Evolutionary conservation across 2,888 invertebrate species (phyloP).

Genomic region (Synanthedon vespiformis): DNA sequence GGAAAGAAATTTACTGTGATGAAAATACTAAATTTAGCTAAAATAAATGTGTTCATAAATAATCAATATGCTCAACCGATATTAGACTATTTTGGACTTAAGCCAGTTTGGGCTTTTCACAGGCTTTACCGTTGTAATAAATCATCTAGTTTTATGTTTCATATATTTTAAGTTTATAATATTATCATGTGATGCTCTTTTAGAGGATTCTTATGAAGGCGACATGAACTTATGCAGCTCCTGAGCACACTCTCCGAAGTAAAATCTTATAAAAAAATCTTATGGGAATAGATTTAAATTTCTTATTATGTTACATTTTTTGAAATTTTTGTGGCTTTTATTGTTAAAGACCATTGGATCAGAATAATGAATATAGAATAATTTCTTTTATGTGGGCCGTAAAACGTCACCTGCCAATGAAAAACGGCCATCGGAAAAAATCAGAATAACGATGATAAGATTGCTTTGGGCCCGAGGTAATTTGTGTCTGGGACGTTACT

Average conservation of each 20-base stretch:
- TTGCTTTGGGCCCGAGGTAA: constrained; percentile 32
- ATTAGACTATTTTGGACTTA: constrained; percentile 22
- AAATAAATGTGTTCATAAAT: no score
- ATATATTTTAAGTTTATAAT: no score
- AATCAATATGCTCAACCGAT: no score
- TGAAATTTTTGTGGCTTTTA: no score
- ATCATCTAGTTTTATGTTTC: constrained; percentile 19
- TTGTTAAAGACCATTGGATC: no score
- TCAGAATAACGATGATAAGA: constrained; percentile 37
- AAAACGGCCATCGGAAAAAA: constrained; percentile 9
- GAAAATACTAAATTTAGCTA: no score
- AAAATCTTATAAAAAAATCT: no score
- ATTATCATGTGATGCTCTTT: no score
- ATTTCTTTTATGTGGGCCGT: neutral
- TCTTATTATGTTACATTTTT: neutral
- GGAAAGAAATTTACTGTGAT: no score
- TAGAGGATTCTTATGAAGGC: no score
- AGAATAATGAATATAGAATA: neutral
- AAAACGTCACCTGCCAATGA: neutral
- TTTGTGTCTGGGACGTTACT: constrained; percentile 29
- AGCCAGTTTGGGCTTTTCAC: constrained; percentile 27
- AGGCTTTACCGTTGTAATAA: constrained; percentile 28
- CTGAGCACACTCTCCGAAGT: no score
- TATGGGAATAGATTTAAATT: neutral
- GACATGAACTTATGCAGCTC: no score